Evolutionary conservation across 92 coral and sea anemone genomes (phyloP), one percentile per base, ranked within the genome.

Genomic region (Zoanthus sansibaricus): DNA sequence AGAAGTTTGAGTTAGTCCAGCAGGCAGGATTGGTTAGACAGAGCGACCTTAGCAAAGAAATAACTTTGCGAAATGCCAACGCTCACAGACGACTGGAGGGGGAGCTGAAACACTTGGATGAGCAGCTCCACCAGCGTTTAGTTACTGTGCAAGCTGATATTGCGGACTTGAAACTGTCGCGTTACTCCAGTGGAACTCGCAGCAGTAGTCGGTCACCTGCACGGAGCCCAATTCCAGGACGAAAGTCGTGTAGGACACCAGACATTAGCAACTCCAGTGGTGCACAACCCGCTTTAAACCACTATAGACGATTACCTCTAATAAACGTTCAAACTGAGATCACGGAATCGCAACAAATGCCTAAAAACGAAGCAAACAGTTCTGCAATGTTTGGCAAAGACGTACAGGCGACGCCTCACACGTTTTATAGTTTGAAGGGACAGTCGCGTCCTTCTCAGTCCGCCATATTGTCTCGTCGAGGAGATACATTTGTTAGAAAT

Each of bases 91-190:
- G 93, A 46, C 95, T 97, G 0, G 91, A 86, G 20, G 96, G 95
- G 7, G 92, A 89, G 58, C 84, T 97, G 25, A 87, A 91, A 31
- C 86, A 86, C 32, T 86, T 94, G 66, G 98, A 97, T 64, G 84
- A 67, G 11, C 98, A 97, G 47, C 90, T 97, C 11, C 97, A 84
- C 20, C 91, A 88, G 75, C 95, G 94, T 69, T 87, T 97, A 47
- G 98, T 97, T 42, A 91, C 88, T 75, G 71, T 97, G 80, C 95
- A 95, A 47, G 93, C 99, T 1, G 99, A 97, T 68, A 97, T 97
- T 18, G 75, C 91, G 72, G 94, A 93, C 84, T 66, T 94, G 42
- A 93, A 87, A 32, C 87, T 82, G 8, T 89, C 94, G 20, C 90
- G 59, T 9, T 87, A 72, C 25, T 66, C 85, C 9, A 66, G 61